Conservation (phyloP, 2,113 vertebrate genomes). For the Leptobrachium leishanense region DNA sequence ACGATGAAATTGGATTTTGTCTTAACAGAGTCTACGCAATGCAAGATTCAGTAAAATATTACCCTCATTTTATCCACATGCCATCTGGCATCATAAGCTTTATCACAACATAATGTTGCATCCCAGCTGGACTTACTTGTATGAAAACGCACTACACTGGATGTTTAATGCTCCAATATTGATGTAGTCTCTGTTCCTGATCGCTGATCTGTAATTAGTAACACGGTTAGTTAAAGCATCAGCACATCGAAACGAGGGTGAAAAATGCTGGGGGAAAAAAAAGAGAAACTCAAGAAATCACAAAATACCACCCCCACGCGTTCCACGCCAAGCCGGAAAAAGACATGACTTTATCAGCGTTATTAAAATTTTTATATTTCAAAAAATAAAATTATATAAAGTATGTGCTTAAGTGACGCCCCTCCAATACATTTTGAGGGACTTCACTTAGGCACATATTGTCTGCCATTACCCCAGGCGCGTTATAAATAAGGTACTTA, state of each 20-base stretch:
- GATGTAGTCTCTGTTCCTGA: conserved; percentile 22
- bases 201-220: conserved; percentile 42
- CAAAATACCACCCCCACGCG: too few species aligned
- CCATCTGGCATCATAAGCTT: conserved; percentile 39
- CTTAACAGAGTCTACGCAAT: neutral
- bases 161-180: conserved; percentile 7
- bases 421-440: too few species aligned
- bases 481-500: too few species aligned
- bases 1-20: conserved; percentile 19
- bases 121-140: conserved; percentile 35
- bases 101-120: conserved; percentile 28
- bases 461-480: too few species aligned
- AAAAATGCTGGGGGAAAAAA: neutral
- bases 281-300: neutral
- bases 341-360: too few species aligned
- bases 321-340: too few species aligned
- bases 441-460: too few species aligned
- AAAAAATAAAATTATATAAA: too few species aligned
- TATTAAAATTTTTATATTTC: too few species aligned
- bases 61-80: conserved; percentile 9
- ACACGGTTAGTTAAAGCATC: conserved; percentile 18
- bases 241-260: neutral
- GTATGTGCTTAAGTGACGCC: too few species aligned
- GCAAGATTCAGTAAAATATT: conserved; percentile 20
- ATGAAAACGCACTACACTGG: conserved; percentile 2